These are phyloP conservation scores for Prionailurus viverrinus DNA, from an alignment of 2,113 vertebrate genomes.

Conservation along the genomic window DNA sequence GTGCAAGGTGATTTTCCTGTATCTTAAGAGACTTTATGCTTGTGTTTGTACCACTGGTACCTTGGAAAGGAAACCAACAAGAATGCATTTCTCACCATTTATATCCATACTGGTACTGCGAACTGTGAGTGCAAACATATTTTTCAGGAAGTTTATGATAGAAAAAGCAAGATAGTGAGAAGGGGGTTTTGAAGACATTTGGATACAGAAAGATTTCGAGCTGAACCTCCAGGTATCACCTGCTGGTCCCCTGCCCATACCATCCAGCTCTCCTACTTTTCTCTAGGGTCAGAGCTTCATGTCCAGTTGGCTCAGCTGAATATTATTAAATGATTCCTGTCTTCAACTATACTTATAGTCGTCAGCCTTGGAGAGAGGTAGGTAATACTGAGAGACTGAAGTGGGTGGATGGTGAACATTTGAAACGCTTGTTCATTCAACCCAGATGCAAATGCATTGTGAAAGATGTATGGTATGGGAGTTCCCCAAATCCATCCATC, in stretches of 20 bases:
- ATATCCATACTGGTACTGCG: not conserved
- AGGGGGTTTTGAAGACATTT: not conserved
- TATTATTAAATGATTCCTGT: not conserved
- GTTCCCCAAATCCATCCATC: not conserved
- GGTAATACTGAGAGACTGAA: not conserved
- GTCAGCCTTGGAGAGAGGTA: not conserved
- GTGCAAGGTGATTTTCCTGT: not conserved
- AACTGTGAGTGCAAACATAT: slow-evolving; percentile 10
- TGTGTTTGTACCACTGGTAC: not conserved
- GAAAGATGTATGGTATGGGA: not conserved
- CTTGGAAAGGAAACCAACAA: slow-evolving; percentile 12
- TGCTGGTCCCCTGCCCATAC: not conserved
- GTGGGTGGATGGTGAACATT: not conserved
- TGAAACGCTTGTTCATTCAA: not conserved
- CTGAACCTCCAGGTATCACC: not conserved
- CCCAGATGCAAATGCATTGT: not conserved
- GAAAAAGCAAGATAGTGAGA: slow-evolving; percentile 7
- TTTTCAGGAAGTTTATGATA: not conserved
- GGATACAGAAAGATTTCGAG: not conserved
- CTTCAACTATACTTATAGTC: not conserved
- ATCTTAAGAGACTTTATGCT: not conserved
- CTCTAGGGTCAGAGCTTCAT: not conserved
- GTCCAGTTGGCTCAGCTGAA: not conserved
- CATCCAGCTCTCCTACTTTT: not conserved
- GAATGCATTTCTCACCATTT: not conserved